Evolutionary conservation across 2,888 invertebrate genomes (phyloP), one percentile per base, ranked within the genome.

Genomic region (Agrochola lota): DNA sequence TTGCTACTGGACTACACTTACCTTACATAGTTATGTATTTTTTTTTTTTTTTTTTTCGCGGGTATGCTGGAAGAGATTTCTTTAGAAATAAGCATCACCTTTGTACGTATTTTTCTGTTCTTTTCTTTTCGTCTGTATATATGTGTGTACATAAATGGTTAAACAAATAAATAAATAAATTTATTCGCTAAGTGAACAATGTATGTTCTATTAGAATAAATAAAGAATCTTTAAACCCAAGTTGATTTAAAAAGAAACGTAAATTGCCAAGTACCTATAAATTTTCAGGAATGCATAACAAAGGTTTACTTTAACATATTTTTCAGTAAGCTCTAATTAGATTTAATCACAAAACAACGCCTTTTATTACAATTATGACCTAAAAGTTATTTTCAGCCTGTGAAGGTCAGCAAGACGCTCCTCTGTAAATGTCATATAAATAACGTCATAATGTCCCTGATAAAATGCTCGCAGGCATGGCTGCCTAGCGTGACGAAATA

Each of bases 381-480:
- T 35, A 26, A 57, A 79, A 68, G 62, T 59, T 80, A 84, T 84
- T 84, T 80, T 35, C 57, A 71, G 63, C 17, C 0, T 80, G 20
- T 59, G 71, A 84, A 80, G 70, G 71, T 80, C 63, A 84, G 17
- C 62, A 26, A 62, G 85, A 52, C 63, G 20, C 40, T 81, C 82
- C 82, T 66, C 35, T 69, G 59, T 70, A 70, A 81, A 81, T 77
- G 77, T 86, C 88, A 88, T 84, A 84, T 86, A 89, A 75, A 74
- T 80, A 62, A 69, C 46, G 40, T 59, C 30, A 66, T 49, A 83
- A 83, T 78, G 55, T 46, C 46, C 81, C 62, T 78, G 74, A 78
- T 78, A 52, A 80, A 69, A 69, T 59, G 49, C 49, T 46, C 35
- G 60, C 40, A 15, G 46, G 57, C 59, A 57, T 52, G 64, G 23